Conservation (phyloP, 2,888 invertebrate species). For the Chrysodeixis includens region DNA sequence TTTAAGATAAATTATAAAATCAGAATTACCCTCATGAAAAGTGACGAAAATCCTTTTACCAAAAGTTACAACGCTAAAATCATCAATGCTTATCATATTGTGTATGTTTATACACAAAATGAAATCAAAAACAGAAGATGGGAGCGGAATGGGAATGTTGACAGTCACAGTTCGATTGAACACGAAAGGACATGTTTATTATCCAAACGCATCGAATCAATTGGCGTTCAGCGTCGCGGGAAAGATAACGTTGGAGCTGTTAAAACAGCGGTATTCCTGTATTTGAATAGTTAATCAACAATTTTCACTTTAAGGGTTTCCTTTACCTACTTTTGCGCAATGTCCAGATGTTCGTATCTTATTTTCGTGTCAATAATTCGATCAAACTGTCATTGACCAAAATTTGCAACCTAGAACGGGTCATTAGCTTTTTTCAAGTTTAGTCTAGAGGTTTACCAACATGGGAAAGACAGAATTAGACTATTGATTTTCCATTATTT, state of each 20-base stretch:
- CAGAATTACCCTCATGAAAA: too few species aligned
- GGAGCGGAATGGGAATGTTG: constrained; percentile 52
- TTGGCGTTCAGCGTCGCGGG: constrained; percentile 47
- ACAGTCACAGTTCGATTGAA: constrained; percentile 65
- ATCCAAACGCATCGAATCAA: constrained; percentile 62
- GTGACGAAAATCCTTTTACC: background rate
- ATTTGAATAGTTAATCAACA: background rate
- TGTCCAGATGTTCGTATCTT: too few species aligned
- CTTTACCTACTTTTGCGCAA: too few species aligned
- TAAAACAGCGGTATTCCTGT: constrained; percentile 13
- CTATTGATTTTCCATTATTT: too few species aligned
- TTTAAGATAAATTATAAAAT: background rate
- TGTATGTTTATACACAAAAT: background rate
- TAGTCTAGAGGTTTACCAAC: too few species aligned
- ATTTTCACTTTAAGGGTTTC: too few species aligned
- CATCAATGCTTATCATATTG: background rate
- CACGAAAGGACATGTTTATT: constrained; percentile 64
- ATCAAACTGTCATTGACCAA: too few species aligned
- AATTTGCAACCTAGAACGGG: too few species aligned
- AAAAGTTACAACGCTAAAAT: background rate
- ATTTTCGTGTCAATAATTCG: too few species aligned
- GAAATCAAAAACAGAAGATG: constrained; percentile 21
- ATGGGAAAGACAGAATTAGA: too few species aligned
- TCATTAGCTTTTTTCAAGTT: too few species aligned
- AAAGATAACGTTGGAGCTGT: constrained; percentile 45